A percentile compares a stretch with the other conserved stretches of the same genome.
Evolutionary conservation across 2,888 invertebrate genomes (phyloP).

Genomic region (Dryadula phaetusa): DNA sequence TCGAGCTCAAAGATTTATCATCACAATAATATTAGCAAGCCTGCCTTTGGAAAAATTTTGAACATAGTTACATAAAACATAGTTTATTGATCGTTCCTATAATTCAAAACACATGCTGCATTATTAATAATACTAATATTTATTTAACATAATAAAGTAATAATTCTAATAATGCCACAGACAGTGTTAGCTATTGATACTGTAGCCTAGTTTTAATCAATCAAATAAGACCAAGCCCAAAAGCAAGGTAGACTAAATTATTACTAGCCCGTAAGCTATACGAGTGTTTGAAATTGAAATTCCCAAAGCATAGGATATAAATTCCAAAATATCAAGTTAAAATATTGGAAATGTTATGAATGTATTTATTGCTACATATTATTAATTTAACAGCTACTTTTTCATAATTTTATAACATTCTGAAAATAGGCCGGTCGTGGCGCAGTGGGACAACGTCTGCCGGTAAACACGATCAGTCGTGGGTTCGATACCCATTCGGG

Average conservation of each 20-base stretch:
- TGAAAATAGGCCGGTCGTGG: too few species aligned
- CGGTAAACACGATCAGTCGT: not conserved
- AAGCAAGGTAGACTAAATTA: slow-evolving; percentile 2
- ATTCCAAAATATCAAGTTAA: slow-evolving; percentile 12
- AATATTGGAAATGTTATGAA: not conserved
- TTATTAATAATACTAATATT: slow-evolving; percentile 5
- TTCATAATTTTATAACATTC: not conserved
- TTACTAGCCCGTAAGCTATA: slow-evolving; percentile 14
- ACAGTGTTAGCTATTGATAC: not conserved
- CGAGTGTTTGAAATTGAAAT: slow-evolving; percentile 16
- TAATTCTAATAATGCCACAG: not conserved
- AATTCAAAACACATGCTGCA: too few species aligned
- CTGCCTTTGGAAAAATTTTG: too few species aligned
- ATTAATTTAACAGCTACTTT: too few species aligned
- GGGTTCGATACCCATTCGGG: too few species aligned
- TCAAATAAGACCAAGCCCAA: not conserved
- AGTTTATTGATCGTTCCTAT: too few species aligned
- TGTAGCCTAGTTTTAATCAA: slow-evolving; percentile 16
- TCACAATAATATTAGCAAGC: not conserved
- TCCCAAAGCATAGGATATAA: slow-evolving; percentile 11
- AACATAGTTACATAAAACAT: too few species aligned
- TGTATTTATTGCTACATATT: not conserved
- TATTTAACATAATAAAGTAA: too few species aligned
- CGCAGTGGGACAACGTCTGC: not conserved
- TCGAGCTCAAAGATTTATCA: not conserved